Base-by-base conservation (phyloP, 1,140 invertebrate genomes). In the Heliconius nattereri region DNA sequence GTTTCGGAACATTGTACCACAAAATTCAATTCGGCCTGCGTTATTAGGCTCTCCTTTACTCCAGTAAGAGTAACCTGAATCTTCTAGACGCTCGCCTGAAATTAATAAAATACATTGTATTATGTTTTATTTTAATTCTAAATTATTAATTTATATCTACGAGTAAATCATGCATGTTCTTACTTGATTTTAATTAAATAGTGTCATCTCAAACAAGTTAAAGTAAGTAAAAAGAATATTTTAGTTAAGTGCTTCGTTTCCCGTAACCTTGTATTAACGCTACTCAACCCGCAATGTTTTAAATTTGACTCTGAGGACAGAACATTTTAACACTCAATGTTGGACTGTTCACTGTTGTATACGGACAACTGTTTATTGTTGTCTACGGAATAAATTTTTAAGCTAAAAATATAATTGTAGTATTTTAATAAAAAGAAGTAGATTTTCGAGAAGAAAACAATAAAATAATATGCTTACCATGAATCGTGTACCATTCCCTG, bases 401-500 rank as follows among this genome's bases (percentile, higher is more conserved):
- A 35, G 32, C 32, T 35, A 35, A 35, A 32, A 35, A n/a, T n/a
- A n/a, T n/a, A n/a, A n/a, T n/a, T n/a, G n/a, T n/a, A n/a, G n/a
- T n/a, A n/a, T n/a, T n/a, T n/a, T n/a, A n/a, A n/a, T n/a, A n/a
- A n/a, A n/a, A n/a, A n/a, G n/a, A n/a, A n/a, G n/a, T n/a, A n/a
- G n/a, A n/a, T n/a, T n/a, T n/a, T n/a, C n/a, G n/a, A n/a, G n/a
- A n/a, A n/a, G n/a, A n/a, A n/a, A n/a, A n/a, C n/a, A n/a, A n/a
- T n/a, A 35, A 35, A 7, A 35, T 5, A 35, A 35, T 35, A 35
- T 35, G 7, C 70, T 71, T 13, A 71, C 70, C 70, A 13, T 71
- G 70, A 32, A 71, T 71, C 13, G 70, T 71, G 7, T 71, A 71
- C 70, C 70, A 71, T 20, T 71, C 29, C 11, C 70, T 20, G 32